Percentiles rank a stretch among this genome's conserved stretches.
phyloP scores from a whole-genome alignment of 2,113 vertebrate species.

The Mola mola region DNA sequence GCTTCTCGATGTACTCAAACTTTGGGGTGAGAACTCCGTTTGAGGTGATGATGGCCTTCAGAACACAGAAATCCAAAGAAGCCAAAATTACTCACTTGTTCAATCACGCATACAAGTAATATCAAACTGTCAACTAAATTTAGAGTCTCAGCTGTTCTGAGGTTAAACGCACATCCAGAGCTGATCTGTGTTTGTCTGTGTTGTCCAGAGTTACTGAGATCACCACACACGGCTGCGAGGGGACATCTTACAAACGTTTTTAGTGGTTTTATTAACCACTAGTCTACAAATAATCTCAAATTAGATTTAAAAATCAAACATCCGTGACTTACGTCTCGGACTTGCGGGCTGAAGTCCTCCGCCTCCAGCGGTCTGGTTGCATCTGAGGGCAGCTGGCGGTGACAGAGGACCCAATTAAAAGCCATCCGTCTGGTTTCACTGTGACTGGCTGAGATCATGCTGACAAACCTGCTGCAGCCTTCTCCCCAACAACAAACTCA shows the following conservation, averaged over 20 bases:
- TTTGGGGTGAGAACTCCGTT: slow-evolving; percentile 93
- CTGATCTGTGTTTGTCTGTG: too few relatives aligned
- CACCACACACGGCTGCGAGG: too few relatives aligned
- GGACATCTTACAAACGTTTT: too few relatives aligned
- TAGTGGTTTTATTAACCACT: too few relatives aligned
- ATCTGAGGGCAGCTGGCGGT: slow-evolving; percentile 89
- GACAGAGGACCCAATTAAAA: background rate
- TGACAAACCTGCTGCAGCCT: background rate
- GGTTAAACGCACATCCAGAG: too few relatives aligned
- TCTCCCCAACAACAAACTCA: slow-evolving; percentile 29
- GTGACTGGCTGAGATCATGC: too few relatives aligned
- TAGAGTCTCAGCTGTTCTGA: background rate
- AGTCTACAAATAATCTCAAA: too few relatives aligned
- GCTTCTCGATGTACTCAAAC: slow-evolving; percentile 95
- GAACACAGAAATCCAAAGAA: background rate
- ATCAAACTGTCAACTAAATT: background rate
- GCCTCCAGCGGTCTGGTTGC: slow-evolving; percentile 87
- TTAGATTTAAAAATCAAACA: too few relatives aligned
- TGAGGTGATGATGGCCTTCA: slow-evolving; percentile 95
- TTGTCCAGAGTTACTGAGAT: too few relatives aligned
- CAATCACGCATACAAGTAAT: too few relatives aligned
- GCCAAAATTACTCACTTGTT: too few relatives aligned
- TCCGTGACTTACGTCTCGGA: slow-evolving; percentile 88
- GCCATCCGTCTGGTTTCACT: background rate
- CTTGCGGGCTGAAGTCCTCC: slow-evolving; percentile 90